These are phyloP conservation scores for Nixonia krombeini DNA, from an alignment of 1,140 invertebrate species.

Conservation along the genomic window DNA sequence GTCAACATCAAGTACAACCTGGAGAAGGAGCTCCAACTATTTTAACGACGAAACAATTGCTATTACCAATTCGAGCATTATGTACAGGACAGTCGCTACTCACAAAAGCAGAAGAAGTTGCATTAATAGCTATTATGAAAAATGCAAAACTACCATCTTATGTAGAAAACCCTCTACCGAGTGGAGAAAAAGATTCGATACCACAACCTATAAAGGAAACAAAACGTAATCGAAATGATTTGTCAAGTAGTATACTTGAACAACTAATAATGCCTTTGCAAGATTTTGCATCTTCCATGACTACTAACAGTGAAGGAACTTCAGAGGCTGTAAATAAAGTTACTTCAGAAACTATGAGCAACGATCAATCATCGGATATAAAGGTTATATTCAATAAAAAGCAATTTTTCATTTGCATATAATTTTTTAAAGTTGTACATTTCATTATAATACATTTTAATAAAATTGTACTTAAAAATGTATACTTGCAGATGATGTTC, in stretches of 20 bases:
- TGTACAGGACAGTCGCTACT: conserved; percentile 75
- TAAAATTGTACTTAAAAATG: too few species aligned
- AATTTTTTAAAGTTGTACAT: conserved; percentile 1
- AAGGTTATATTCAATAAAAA: conserved; percentile 50
- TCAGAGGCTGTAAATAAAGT: conserved; percentile 53
- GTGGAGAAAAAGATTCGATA: conserved; percentile 72
- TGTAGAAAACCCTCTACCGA: conserved; percentile 70
- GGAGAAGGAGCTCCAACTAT: conserved; percentile 59
- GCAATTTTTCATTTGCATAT: background rate
- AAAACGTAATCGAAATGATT: conserved; percentile 75
- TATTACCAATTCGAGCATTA: conserved; percentile 75
- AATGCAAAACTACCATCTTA: conserved; percentile 77
- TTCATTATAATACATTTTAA: conserved; percentile 4
- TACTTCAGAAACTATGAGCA: conserved; percentile 39
- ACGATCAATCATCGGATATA: conserved; percentile 55
- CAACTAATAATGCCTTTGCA: conserved; percentile 77
- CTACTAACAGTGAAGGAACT: conserved; percentile 44
- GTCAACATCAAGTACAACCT: conserved; percentile 54
- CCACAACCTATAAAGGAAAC: conserved; percentile 72
- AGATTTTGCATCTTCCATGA: conserved; percentile 63
- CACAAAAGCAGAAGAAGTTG: conserved; percentile 74
- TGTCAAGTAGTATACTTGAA: conserved; percentile 77
- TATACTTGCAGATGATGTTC: conserved; percentile 71
- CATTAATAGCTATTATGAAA: conserved; percentile 78
- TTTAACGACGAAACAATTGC: conserved; percentile 72